Percentiles rank a stretch among this genome's conserved stretches.
These are phyloP conservation scores for Cistogaster globosa DNA, from an alignment of 2,888 invertebrate species.

Conservation along the genomic window DNA sequence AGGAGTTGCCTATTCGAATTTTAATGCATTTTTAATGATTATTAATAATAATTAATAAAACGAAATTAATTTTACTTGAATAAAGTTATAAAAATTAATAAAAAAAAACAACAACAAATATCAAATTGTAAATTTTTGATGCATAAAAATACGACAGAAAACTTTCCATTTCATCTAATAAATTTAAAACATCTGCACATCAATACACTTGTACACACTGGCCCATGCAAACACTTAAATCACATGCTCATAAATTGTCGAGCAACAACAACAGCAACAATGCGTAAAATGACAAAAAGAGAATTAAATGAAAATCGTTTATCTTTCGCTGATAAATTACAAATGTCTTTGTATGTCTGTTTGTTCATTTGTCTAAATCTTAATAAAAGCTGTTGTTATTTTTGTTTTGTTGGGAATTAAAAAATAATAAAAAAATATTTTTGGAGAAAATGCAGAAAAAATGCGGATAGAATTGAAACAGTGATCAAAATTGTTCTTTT, in stretches of 20 bases:
- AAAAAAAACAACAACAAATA: not conserved
- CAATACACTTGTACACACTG: not conserved
- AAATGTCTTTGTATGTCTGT: constrained; percentile 28
- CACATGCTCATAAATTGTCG: constrained; percentile 27
- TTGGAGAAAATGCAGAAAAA: constrained; percentile 57
- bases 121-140: constrained; percentile 9
- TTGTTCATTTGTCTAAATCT: constrained; percentile 28
- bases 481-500: constrained; percentile 25
- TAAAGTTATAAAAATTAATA: not conserved
- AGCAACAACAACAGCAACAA: constrained; percentile 19
- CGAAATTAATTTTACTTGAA: too few species aligned
- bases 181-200: constrained; percentile 26
- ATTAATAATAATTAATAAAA: too few species aligned
- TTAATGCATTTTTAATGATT: too few species aligned
- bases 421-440: constrained; percentile 14
- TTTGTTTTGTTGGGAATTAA: constrained; percentile 36
- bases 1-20: too few species aligned
- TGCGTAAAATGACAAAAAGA: constrained; percentile 19
- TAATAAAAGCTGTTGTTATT: constrained; percentile 25
- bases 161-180: constrained; percentile 30
- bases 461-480: constrained; percentile 64
- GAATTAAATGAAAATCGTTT: constrained; percentile 56
- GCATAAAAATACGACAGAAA: constrained; percentile 21
- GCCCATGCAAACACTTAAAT: not conserved
- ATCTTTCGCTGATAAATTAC: constrained; percentile 56